phyloP scores from a whole-genome alignment of 35 echinoderm and acorn worm genomes.

The Eucidaris tribuloides region DNA sequence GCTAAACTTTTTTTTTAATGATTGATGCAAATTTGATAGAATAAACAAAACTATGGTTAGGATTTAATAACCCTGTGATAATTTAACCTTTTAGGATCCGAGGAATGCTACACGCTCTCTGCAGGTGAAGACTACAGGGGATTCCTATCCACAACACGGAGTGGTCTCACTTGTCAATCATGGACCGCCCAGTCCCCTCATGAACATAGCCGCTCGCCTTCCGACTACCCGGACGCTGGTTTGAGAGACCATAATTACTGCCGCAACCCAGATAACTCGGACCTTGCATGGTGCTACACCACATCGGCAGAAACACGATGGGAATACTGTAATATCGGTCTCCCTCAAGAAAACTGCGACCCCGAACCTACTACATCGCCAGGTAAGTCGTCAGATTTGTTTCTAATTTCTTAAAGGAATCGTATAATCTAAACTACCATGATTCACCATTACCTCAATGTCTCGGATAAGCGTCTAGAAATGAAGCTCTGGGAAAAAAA shows the following conservation, averaged over 20 bases:
- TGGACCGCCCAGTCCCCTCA: conserved; percentile 33
- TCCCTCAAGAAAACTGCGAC: background rate
- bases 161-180: conserved; percentile 11
- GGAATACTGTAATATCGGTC: conserved; percentile 60
- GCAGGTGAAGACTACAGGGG: conserved; percentile 26
- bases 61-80: too few species aligned
- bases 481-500: too few species aligned
- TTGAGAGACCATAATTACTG: conserved; percentile 42
- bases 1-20: too few species aligned
- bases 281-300: conserved; percentile 30
- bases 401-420: too few species aligned
- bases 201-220: background rate
- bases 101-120: conserved; percentile 7
- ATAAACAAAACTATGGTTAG: too few species aligned
- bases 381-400: too few species aligned
- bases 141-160: background rate
- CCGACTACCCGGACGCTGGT: conserved; percentile 28
- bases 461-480: too few species aligned
- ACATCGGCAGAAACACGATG: background rate
- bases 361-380: too few species aligned
- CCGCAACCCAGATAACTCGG: conserved; percentile 25
- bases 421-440: too few species aligned
- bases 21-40: too few species aligned
- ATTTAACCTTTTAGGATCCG: too few species aligned
- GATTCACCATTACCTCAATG: too few species aligned